Evolutionary conservation across 53 echinoderm and acorn worm genomes (phyloP), one percentile per base, ranked within the genome.

Genomic region (Arbacia lixula): DNA sequence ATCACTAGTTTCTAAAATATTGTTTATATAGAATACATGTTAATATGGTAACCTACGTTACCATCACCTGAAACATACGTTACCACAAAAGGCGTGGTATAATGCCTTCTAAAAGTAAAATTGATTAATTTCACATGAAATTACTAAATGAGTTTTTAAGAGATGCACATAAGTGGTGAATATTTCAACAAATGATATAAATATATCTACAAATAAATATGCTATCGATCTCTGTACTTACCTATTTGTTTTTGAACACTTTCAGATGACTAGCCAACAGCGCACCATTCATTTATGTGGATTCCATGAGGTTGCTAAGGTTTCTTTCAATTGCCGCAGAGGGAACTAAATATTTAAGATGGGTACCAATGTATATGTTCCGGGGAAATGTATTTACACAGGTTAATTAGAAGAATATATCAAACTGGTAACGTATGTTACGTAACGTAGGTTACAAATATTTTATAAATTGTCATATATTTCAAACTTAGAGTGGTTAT

Each of bases 391-490:
- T 10, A 57, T 3, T 68, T 39, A 33, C 8, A 3, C 28, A 50
- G 20, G 51, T 5, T 26, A 72, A 49, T 72, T 2, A 29, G 51
- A 28, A 22, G 72, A 50, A 72, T 50, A 50, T 72, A 27, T 25
- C 41, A 72, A 49, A 3, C 5, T 40, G 71, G 71, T 72, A 72
- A 72, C 72, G 72, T 50, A 72, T 24, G 72, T 72, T 29, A 50
- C 29, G 19, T 29, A 28, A 64, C 33, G 58, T 57, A 57, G 58
- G 58, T 57, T 57, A 68, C 4, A 38, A 14, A 38, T 68, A 14
- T 27, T 72, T 26, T 6, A 50, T 14, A 28, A 43, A 6, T 5
- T 64, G 64, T 64, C 33, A 30, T 30, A 64, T 28, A 11, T 72
- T 72, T 4, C 14, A 49, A 72, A 50, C 8, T 27, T n/a, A n/a